Percentiles rank a stretch among this genome's conserved stretches.
Conservation (phyloP, 2,113 vertebrate genomes). For the Taurulus bubalis region DNA sequence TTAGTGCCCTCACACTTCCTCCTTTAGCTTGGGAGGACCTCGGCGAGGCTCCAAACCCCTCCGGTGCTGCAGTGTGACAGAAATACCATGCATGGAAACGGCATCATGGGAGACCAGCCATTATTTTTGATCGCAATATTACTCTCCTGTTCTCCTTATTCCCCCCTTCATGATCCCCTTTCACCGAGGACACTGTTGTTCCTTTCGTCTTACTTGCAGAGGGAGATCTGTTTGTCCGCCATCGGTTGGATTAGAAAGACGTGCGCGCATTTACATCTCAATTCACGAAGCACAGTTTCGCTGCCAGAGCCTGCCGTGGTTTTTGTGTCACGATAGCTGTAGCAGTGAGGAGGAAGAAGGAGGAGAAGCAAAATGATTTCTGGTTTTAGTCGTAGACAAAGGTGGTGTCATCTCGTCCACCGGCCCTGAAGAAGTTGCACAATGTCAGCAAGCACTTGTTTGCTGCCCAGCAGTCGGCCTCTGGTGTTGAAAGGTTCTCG, state of each 20-base stretch:
- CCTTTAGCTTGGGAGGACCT: constrained; percentile 29
- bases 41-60: constrained; percentile 49
- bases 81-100: constrained; percentile 47
- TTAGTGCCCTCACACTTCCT: constrained; percentile 36
- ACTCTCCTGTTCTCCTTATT: background rate
- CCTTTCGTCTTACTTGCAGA: background rate
- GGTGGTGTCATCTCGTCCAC: background rate
- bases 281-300: background rate
- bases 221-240: background rate
- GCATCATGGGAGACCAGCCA: constrained; percentile 20
- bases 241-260: background rate
- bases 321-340: background rate
- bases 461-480: background rate
- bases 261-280: background rate
- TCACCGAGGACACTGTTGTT: background rate
- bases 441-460: background rate
- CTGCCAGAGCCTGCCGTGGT: background rate
- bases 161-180: background rate
- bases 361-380: background rate
- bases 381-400: background rate
- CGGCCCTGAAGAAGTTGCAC: background rate
- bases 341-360: too few species aligned
- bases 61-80: constrained; percentile 47
- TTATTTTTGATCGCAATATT: constrained; percentile 13
- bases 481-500: background rate